A percentile compares a stretch with the other conserved stretches of the same genome.
Evolutionary conservation across 64 coral and sea anemone species (phyloP).

Genomic region (Porites lutea): DNA sequence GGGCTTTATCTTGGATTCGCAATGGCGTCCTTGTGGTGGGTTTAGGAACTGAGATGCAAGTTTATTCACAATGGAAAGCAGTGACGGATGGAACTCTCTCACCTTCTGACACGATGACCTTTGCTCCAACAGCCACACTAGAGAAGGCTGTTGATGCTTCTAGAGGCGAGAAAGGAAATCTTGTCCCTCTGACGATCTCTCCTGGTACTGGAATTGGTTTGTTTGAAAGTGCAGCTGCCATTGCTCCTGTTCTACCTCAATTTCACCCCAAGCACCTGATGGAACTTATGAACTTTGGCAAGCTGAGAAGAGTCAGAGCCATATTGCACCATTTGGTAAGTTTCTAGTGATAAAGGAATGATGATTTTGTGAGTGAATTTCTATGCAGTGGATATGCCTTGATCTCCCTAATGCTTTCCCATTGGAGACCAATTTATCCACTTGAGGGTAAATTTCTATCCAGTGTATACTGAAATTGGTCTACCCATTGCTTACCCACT

Average conservation of each 20-base stretch:
- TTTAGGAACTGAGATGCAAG: constrained; percentile 93
- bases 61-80: constrained; percentile 69
- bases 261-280: constrained; percentile 98
- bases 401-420: too few relatives aligned
- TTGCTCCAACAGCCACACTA: constrained; percentile 67
- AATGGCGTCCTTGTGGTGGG: constrained; percentile 96
- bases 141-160: constrained; percentile 71
- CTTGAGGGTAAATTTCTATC: too few relatives aligned
- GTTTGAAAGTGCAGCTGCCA: constrained; percentile 85
- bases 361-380: too few relatives aligned
- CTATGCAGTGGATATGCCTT: too few relatives aligned
- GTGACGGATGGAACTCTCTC: constrained; percentile 65
- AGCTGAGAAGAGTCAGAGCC: constrained; percentile 90
- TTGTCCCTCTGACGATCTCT: constrained; percentile 72
- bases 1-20: constrained; percentile 85
- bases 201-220: constrained; percentile 78
- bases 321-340: constrained; percentile 95
- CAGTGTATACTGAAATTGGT: too few relatives aligned
- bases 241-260: constrained; percentile 89
- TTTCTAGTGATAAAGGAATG: background rate
- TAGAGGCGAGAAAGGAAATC: constrained; percentile 61
- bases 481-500: too few relatives aligned
- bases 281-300: constrained; percentile 99
- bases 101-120: constrained; percentile 67
- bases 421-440: too few relatives aligned